Conservation (phyloP, 2,797 vertebrate species). For the Macropodus opercularis region DNA sequence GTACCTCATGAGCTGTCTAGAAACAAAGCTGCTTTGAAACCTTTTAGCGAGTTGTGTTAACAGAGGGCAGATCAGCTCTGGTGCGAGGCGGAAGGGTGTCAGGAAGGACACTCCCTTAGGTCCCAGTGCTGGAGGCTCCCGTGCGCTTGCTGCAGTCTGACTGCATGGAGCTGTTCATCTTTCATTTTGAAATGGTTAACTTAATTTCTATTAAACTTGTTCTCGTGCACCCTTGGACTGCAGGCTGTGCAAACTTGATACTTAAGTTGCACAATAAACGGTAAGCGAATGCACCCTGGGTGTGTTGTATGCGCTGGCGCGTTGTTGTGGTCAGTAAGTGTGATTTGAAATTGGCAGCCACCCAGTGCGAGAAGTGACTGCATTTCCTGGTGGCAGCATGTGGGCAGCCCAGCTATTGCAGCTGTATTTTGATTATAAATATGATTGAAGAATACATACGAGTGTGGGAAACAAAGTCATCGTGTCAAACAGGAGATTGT, state of each 20-base stretch:
- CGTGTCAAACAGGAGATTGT: constrained; percentile 33
- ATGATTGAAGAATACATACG: constrained; percentile 3
- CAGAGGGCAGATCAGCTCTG: no score
- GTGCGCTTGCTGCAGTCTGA: not conserved
- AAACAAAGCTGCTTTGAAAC: no score
- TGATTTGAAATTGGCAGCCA: not conserved
- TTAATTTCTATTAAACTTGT: no score
- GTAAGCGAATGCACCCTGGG: no score
- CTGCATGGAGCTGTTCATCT: constrained; percentile 1
- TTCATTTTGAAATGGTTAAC: no score
- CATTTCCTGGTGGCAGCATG: not conserved
- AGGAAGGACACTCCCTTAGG: constrained; percentile 70
- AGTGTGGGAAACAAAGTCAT: constrained; percentile 24
- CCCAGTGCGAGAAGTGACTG: constrained; percentile 12
- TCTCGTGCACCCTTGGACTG: no score
- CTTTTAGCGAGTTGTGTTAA: no score
- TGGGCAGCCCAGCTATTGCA: constrained; percentile 1
- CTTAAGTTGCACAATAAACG: not conserved
- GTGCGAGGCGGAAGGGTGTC: constrained; percentile 47
- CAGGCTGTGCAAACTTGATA: not conserved
- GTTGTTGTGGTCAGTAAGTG: not conserved
- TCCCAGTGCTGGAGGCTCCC: constrained; percentile 36
- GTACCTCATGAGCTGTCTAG: no score
- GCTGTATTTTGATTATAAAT: constrained; percentile 9
- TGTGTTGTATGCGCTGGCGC: not conserved